Percentiles rank a stretch among this genome's conserved stretches.
phyloP scores from a whole-genome alignment of 2,113 vertebrate species.

The Cephalopholis sonnerati region DNA sequence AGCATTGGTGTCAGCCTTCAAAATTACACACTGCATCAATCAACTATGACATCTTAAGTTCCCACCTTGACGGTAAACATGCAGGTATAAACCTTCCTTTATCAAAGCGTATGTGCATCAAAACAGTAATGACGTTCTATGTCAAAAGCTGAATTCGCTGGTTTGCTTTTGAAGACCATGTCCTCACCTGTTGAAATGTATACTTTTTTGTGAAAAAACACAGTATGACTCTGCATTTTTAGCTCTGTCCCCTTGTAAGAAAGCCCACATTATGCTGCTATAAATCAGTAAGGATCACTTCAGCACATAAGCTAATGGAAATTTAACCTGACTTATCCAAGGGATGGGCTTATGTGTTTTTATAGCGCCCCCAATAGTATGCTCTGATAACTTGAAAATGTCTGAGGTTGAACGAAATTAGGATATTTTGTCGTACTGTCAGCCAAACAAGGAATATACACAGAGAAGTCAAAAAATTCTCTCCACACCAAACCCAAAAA shows the following conservation, averaged over 20 bases:
- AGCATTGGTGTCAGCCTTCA: neutral
- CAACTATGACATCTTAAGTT: neutral
- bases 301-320: neutral
- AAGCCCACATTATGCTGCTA: neutral
- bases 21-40: neutral
- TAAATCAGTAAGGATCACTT: conserved; percentile 6
- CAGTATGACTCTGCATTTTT: neutral
- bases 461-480: neutral
- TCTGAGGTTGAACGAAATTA: neutral
- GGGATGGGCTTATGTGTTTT: conserved; percentile 12
- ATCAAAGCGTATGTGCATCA: neutral
- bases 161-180: neutral
- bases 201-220: neutral
- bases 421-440: neutral
- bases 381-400: conserved; percentile 11
- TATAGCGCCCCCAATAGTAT: conserved; percentile 46
- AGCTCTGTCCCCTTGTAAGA: neutral
- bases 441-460: neutral
- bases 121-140: neutral
- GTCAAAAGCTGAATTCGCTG: neutral
- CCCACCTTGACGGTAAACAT: too few species aligned
- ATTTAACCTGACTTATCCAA: neutral
- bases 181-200: conserved; percentile 26
- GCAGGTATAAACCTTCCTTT: neutral
- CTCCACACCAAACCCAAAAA: neutral